A percentile compares a stretch with the other conserved stretches of the same genome.
Evolutionary conservation across 2,888 invertebrate species (phyloP).

Genomic region (Eucera pruinosa): DNA sequence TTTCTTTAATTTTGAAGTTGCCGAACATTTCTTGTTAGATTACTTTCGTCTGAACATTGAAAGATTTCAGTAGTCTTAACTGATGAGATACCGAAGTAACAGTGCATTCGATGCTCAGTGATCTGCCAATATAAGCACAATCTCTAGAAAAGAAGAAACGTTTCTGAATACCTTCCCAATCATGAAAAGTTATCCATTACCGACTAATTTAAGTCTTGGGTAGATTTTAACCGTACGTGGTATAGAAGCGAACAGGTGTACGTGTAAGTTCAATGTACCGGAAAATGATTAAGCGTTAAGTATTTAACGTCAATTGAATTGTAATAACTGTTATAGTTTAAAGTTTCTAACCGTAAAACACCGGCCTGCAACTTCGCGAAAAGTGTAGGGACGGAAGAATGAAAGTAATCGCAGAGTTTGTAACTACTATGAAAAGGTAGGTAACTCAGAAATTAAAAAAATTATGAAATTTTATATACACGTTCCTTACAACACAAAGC

Average conservation of each 20-base stretch:
- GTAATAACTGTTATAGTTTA: conserved; percentile 19
- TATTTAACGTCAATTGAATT: conserved; percentile 54
- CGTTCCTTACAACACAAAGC: too few relatives aligned
- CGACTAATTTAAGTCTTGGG: conserved; percentile 10
- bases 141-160: background rate
- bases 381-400: background rate
- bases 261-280: conserved; percentile 10
- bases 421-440: too few relatives aligned
- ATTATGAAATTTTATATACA: too few relatives aligned
- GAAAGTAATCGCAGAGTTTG: background rate
- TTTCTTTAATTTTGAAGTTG: too few relatives aligned
- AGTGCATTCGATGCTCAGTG: background rate
- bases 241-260: background rate
- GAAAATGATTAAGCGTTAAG: conserved; percentile 34
- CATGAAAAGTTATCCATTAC: conserved; percentile 9
- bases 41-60: too few relatives aligned
- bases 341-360: conserved; percentile 10
- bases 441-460: too few relatives aligned
- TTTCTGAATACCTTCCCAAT: conserved; percentile 12
- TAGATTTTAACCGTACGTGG: conserved; percentile 18
- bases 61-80: background rate
- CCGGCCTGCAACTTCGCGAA: background rate
- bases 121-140: background rate
- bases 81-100: background rate
- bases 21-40: too few relatives aligned